These are phyloP conservation scores for Acronicta leporina DNA, from an alignment of 2,888 invertebrate genomes.

Conservation along the genomic window DNA sequence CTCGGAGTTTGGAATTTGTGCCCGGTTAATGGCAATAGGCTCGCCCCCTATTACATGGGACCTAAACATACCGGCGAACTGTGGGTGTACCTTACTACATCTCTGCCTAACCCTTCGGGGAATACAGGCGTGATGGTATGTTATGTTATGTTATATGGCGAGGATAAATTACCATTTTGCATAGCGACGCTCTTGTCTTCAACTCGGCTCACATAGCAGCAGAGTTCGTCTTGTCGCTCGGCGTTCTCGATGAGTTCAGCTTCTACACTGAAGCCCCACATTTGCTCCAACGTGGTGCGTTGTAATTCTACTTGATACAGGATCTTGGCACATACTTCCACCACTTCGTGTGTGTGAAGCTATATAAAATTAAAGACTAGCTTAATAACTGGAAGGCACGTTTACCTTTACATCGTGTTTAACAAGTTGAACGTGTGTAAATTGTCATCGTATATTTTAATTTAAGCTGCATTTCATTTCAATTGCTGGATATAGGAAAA, in stretches of 20 bases:
- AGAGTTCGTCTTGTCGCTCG: slow-evolving; percentile 98
- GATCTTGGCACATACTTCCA: slow-evolving; percentile 99
- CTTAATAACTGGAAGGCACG: slow-evolving; percentile 1
- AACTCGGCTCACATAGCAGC: slow-evolving; percentile 98
- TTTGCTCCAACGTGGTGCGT: slow-evolving; percentile 96
- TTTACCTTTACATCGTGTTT: not conserved
- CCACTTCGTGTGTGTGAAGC: slow-evolving; percentile 97
- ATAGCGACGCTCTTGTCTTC: slow-evolving; percentile 98
- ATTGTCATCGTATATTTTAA: not conserved
- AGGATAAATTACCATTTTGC: slow-evolving; percentile 94
- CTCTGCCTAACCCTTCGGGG: no score
- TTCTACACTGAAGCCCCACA: slow-evolving; percentile 99
- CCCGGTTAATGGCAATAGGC: no score
- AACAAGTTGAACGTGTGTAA: not conserved
- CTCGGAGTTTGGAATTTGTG: no score
- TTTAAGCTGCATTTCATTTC: not conserved
- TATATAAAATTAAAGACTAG: slow-evolving; percentile 70
- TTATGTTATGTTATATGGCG: slow-evolving; percentile 36
- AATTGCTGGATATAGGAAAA: slow-evolving; percentile 9
- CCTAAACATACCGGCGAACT: no score
- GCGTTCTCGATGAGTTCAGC: slow-evolving; percentile 99
- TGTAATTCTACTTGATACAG: slow-evolving; percentile 98
- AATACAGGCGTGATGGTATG: no score
- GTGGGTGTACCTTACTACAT: no score
- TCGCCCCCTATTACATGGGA: no score